Base-by-base conservation (phyloP, 2,888 invertebrate species). In the Eupeodes luniger region DNA sequence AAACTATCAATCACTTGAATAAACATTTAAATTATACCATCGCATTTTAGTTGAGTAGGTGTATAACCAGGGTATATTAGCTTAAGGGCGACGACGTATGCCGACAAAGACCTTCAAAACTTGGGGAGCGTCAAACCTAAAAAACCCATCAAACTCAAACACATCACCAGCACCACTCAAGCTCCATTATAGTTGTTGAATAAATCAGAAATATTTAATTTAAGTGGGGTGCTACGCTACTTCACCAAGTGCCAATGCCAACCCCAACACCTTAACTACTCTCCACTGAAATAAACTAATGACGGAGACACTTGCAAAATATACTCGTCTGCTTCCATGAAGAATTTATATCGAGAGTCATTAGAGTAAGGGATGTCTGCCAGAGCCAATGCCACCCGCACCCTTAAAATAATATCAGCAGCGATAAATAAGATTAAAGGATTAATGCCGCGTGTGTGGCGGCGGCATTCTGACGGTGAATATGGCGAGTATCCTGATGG, bases 11-110 rank as follows among this genome's bases (percentile, higher is more conserved):
- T 82, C 81, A 76, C 44, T 72, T 72, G 44, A 49, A 44, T 40
- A 85, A 81, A 85, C 78, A 86, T 82, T 82, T 74, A 57, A 74
- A 74, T 67, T 69, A 78, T 69, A 78, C 74, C 78, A 78, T 78
- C 62, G 55, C 78, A 82, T 74, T 85, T 81, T 70, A 77, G 44
- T 53, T 16, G 59, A 66, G n/a, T 12, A 44, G 4, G 1, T 64
- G 12, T 2, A 4, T 10, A 55, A 27, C 27, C 27, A 27, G 27
- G 27, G 27, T 27, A 27, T 27, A 27, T 27, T 27, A 27, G 27
- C 27, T 27, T 1, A 40, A 40, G 40, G 40, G 40, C 10, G 19
- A 7, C n/a, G 34, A 7, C n/a, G 34, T 12, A 57, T 19, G 74
- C 85, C 85, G 85, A 82, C 85, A 86, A 86, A 86, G 85, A 27